phyloP scores from a whole-genome alignment of 2,888 invertebrate species.

The Enchytraeus crypticus region DNA sequence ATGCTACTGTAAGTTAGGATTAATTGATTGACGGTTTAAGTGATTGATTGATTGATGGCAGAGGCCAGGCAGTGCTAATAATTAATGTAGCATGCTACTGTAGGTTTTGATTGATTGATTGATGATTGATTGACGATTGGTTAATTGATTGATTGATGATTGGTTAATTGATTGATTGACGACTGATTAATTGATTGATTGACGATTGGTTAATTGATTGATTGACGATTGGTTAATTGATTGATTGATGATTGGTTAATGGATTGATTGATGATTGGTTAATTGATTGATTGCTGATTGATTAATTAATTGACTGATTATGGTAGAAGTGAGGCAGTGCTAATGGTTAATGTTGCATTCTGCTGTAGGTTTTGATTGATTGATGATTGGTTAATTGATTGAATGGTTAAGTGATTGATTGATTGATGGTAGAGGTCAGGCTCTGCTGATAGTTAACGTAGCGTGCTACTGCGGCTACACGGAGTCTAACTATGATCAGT shows the following conservation, averaged over 20 bases:
- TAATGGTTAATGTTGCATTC: background rate
- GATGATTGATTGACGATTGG: no score
- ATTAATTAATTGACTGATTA: background rate
- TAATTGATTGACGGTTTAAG: no score
- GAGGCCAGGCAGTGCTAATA: no score
- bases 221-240: no score
- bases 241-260: conserved; percentile 20
- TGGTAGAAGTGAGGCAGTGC: background rate
- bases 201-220: no score
- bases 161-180: no score
- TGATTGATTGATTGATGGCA: no score
- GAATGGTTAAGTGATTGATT: background rate
- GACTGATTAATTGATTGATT: no score
- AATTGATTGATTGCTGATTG: background rate
- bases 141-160: no score
- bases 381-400: background rate
- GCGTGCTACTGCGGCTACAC: conserved; percentile 76
- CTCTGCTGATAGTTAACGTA: conserved; percentile 74
- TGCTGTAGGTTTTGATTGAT: background rate
- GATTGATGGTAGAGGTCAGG: conserved; percentile 56
- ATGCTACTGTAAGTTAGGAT: no score
- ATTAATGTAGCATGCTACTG: no score
- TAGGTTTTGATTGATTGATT: no score
- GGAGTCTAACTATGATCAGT: conserved; percentile 66
- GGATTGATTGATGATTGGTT: background rate